Conservation (phyloP, 2,888 invertebrate genomes). For the Standfussiana lucernea region DNA sequence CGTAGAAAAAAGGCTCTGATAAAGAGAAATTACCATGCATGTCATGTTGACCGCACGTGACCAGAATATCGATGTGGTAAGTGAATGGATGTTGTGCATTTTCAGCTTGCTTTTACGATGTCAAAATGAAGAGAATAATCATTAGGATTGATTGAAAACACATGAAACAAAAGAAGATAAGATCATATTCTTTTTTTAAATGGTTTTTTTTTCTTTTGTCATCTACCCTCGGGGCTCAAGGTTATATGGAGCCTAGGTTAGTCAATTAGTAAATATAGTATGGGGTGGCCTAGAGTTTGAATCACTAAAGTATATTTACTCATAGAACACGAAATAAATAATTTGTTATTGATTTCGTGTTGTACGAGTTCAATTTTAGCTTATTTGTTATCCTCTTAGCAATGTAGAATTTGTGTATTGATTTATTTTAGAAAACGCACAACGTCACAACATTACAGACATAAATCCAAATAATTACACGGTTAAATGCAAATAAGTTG, state of each 20-base stretch:
- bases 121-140: not conserved
- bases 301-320: not conserved
- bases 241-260: not conserved
- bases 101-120: not conserved
- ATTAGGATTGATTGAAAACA: not conserved
- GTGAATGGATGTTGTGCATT: not conserved
- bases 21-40: constrained; percentile 5
- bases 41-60: constrained; percentile 3
- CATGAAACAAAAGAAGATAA: not conserved
- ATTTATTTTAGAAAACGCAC: not conserved
- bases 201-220: not conserved
- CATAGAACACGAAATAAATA: not conserved
- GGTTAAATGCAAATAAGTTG: not conserved
- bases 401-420: not conserved
- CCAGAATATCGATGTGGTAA: not conserved
- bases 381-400: not conserved
- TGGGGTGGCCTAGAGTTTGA: fast-evolving
- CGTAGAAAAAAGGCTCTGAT: not conserved
- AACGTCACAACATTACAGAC: not conserved
- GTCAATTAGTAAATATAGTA: not conserved
- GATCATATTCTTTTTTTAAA: not conserved
- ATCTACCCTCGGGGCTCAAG: not conserved
- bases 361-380: too few species aligned
- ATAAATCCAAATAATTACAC: not conserved
- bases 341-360: too few species aligned